Conservation (phyloP, 2,113 vertebrate species). For the Eretmochelys imbricata region DNA sequence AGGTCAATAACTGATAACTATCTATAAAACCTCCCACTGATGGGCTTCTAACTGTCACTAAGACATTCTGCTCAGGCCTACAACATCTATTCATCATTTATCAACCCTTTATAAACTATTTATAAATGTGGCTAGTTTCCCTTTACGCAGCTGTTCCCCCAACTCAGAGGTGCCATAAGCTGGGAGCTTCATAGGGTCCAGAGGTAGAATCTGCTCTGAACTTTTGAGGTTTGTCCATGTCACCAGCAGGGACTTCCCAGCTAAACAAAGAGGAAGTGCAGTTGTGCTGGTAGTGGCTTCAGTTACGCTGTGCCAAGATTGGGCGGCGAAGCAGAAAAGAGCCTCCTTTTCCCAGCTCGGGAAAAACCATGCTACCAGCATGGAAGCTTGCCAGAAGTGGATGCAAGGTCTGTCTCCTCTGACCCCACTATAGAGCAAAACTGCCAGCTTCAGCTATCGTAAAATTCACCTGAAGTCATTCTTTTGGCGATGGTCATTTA, state of each 20-base stretch:
- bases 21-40: background rate
- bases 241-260: background rate
- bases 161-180: background rate
- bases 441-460: background rate
- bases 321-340: background rate
- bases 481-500: background rate
- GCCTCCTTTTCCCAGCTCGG: background rate
- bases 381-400: background rate
- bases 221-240: background rate
- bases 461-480: background rate
- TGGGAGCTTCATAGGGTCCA: rapidly evolving
- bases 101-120: background rate
- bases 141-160: background rate
- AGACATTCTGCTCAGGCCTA: background rate
- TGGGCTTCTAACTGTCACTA: background rate
- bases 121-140: background rate
- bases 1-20: background rate
- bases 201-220: background rate
- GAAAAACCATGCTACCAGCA: background rate
- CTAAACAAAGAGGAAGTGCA: background rate
- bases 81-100: background rate
- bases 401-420: background rate
- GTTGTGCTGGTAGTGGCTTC: rapidly evolving
- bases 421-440: background rate
- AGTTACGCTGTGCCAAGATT: background rate